Evolutionary conservation across 2,797 vertebrate genomes (phyloP).

Genomic region (Clarias pachynema): DNA sequence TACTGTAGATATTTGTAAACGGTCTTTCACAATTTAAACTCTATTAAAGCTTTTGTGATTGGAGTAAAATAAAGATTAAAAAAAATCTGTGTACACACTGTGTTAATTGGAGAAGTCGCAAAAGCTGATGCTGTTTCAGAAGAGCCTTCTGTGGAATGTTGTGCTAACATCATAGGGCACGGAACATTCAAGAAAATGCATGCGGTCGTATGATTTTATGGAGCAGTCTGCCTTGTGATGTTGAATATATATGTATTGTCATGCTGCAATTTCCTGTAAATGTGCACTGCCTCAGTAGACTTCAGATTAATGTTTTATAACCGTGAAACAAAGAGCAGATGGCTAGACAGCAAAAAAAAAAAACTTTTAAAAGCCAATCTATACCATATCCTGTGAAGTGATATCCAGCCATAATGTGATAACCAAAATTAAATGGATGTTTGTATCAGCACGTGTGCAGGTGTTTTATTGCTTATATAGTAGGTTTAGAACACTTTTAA

Average conservation of each 20-base stretch:
- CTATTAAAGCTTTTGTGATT: background rate
- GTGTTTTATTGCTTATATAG: background rate
- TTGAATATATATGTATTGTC: background rate
- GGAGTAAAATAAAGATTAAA: background rate
- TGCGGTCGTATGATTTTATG: background rate
- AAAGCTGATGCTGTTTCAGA: background rate
- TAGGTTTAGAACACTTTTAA: background rate
- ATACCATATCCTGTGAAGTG: no score
- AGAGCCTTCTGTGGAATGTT: background rate
- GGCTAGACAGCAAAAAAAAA: background rate
- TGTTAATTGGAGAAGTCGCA: background rate
- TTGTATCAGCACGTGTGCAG: background rate
- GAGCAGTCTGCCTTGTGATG: background rate
- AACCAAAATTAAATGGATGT: background rate
- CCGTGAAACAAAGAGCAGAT: background rate
- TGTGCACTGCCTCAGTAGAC: background rate
- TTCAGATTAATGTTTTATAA: constrained; percentile 1
- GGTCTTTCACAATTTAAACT: background rate
- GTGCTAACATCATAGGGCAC: background rate
- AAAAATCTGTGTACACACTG: background rate
- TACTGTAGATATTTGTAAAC: background rate
- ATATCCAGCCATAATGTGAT: background rate
- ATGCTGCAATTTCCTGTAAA: background rate
- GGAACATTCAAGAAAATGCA: background rate
- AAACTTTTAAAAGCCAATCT: background rate